These are phyloP conservation scores for Acanthosepion pharaonis DNA, from an alignment of 2,888 invertebrate genomes.

Conservation along the genomic window DNA sequence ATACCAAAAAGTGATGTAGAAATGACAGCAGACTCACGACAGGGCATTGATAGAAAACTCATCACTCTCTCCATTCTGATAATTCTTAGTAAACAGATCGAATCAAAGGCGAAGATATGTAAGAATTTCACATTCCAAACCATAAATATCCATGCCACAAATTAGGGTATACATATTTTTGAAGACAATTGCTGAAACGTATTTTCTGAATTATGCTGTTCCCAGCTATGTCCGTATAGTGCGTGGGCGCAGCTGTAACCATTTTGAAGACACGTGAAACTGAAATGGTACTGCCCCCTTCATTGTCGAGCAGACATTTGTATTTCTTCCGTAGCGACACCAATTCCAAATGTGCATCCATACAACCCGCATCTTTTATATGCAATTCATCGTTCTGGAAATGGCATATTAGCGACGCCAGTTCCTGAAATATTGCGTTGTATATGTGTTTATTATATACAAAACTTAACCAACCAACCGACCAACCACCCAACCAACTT, in stretches of 20 bases:
- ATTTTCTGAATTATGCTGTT: neutral
- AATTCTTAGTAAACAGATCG: too few species aligned
- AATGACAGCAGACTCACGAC: too few species aligned
- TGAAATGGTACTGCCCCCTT: neutral
- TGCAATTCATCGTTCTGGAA: neutral
- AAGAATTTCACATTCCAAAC: too few species aligned
- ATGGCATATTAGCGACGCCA: neutral
- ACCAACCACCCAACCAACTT: neutral
- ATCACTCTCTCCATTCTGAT: too few species aligned
- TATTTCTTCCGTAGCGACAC: neutral
- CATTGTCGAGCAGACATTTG: neutral
- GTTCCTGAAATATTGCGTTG: conserved; percentile 4
- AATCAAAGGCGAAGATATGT: too few species aligned
- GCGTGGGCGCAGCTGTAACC: neutral
- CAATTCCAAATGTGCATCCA: neutral
- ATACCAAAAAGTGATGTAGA: too few species aligned
- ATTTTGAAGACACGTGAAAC: neutral
- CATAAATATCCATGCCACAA: too few species aligned
- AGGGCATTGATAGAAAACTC: too few species aligned
- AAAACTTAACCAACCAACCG: neutral
- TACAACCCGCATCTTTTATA: conserved; percentile 21
- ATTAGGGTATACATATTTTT: too few species aligned
- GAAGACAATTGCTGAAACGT: neutral
- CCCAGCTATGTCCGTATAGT: neutral
- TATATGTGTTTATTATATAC: conserved; percentile 22